Evolutionary conservation across 2,113 vertebrate genomes (phyloP).

Genomic region (Saccopteryx bilineata): DNA sequence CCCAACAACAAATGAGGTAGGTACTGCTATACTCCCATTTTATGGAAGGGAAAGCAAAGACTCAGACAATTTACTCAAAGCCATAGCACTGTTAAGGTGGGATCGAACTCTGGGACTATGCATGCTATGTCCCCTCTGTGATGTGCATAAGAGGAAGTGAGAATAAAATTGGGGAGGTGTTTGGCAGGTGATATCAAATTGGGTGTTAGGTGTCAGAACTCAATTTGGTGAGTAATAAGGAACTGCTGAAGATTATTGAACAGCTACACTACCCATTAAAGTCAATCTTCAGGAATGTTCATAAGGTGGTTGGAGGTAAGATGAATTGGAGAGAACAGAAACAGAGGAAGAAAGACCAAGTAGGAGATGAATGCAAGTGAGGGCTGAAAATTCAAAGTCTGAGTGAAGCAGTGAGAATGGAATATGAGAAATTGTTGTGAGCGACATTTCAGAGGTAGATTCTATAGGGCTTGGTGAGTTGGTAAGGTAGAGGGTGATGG

Average conservation of each 20-base stretch:
- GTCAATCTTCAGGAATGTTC: slow-evolving; percentile 5
- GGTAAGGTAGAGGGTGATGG: not conserved
- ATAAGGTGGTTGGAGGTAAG: not conserved
- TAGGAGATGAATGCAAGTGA: not conserved
- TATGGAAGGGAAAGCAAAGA: not conserved
- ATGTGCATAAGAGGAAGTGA: not conserved
- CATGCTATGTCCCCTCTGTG: not conserved
- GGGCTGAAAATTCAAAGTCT: not conserved
- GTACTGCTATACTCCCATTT: not conserved
- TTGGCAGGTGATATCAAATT: slow-evolving; percentile 1
- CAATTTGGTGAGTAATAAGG: not conserved
- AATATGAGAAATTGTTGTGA: not conserved
- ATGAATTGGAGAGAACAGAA: not conserved
- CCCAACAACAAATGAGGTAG: not conserved
- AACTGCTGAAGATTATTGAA: not conserved
- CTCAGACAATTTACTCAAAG: not conserved
- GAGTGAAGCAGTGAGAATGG: not conserved
- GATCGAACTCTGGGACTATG: not conserved
- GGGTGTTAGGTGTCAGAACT: slow-evolving; percentile 20
- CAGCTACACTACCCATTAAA: not conserved
- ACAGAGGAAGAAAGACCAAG: not conserved
- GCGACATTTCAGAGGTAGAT: not conserved
- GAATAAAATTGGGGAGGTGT: not conserved
- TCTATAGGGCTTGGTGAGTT: not conserved
- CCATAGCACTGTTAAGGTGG: not conserved